These are phyloP conservation scores for Carpatolechia fugitivella DNA, from an alignment of 2,888 invertebrate genomes.

Conservation along the genomic window DNA sequence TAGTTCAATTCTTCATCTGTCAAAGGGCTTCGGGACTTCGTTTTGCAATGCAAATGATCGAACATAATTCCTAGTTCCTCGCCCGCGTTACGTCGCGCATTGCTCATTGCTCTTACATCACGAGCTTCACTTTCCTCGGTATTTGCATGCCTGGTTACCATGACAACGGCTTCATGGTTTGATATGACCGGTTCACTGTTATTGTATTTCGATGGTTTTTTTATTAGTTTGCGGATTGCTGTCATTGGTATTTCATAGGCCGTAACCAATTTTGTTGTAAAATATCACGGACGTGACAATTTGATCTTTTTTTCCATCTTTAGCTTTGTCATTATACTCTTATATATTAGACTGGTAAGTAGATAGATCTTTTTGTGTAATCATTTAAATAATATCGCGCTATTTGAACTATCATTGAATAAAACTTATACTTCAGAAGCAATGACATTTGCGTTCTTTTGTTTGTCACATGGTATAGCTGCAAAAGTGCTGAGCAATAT, in stretches of 20 bases:
- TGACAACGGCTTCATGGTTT: slow-evolving; percentile 10
- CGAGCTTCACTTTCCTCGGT: slow-evolving; percentile 41
- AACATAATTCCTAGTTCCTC: slow-evolving; percentile 9
- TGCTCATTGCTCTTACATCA: slow-evolving; percentile 15
- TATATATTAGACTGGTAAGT: too few species aligned
- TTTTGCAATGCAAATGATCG: slow-evolving; percentile 6
- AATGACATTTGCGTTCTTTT: too few species aligned
- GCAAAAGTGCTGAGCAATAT: not conserved
- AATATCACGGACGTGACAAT: not conserved
- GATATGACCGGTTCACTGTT: not conserved
- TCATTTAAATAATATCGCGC: too few species aligned
- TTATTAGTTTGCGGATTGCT: not conserved
- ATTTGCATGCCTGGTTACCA: slow-evolving; percentile 31
- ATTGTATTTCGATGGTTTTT: not conserved
- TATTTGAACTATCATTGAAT: too few species aligned
- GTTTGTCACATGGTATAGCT: too few species aligned
- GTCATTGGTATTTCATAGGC: not conserved
- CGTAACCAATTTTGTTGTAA: not conserved
- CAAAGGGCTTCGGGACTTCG: not conserved
- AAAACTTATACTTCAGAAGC: too few species aligned
- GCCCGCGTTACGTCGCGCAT: not conserved
- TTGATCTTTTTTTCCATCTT: not conserved
- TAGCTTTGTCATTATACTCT: too few species aligned
- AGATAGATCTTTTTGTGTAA: too few species aligned
- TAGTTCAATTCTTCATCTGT: not conserved